Conservation (phyloP, 2,888 invertebrate species). For the Tyria jacobaeae region DNA sequence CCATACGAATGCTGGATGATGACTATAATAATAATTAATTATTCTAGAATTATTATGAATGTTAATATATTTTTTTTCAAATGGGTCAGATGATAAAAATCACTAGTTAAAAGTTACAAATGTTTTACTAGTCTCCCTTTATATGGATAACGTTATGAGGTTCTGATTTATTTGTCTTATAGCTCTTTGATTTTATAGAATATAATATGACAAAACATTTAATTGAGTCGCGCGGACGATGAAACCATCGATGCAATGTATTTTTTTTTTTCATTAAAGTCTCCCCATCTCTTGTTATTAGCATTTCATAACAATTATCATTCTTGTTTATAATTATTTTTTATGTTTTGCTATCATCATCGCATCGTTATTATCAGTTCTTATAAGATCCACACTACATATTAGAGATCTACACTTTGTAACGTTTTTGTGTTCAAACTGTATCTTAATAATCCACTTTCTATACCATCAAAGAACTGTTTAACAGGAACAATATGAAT, state of each 20-base stretch:
- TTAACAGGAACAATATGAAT: constrained; percentile 47
- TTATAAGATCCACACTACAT: background rate
- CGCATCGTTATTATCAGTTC: background rate
- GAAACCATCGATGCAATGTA: background rate
- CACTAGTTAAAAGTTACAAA: background rate
- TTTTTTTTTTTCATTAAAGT: background rate
- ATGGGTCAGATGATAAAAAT: constrained; percentile 26
- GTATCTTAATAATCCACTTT: constrained; percentile 21
- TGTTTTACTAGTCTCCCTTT: constrained; percentile 10
- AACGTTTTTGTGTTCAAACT: background rate
- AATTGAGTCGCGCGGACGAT: background rate
- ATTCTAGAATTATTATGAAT: constrained; percentile 57
- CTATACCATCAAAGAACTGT: constrained; percentile 38
- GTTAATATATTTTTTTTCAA: constrained; percentile 33
- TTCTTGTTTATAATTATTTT: background rate
- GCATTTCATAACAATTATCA: background rate
- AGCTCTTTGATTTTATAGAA: constrained; percentile 49
- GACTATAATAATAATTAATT: constrained; percentile 61
- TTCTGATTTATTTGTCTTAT: constrained; percentile 25
- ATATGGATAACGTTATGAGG: constrained; percentile 14
- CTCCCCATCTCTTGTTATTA: background rate
- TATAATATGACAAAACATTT: constrained; percentile 28
- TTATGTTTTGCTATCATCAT: too few species aligned
- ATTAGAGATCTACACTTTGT: background rate
- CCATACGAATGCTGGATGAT: constrained; percentile 68